Percentiles rank a stretch among this genome's conserved stretches.
phyloP scores from a whole-genome alignment of 2,113 vertebrate genomes.

The Periophthalmodon schlosseri region DNA sequence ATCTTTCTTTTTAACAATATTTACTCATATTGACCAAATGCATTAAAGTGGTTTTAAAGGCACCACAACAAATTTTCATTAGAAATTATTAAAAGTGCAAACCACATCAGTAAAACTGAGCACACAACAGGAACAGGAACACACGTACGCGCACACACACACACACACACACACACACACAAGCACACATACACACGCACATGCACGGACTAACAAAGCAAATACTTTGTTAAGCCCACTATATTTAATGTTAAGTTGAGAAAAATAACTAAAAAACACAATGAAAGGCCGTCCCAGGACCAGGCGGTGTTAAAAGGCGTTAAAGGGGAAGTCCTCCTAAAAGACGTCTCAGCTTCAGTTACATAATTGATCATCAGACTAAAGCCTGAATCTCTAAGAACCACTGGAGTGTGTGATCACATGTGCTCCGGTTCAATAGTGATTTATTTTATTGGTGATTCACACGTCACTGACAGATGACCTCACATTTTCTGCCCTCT shows the following conservation, averaged over 20 bases:
- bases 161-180: not conserved
- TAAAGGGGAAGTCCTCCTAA: not conserved
- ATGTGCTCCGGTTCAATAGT: not conserved
- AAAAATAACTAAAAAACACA: not conserved
- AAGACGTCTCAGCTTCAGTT: not conserved
- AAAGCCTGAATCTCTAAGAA: slow-evolving; percentile 5
- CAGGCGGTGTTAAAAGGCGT: not conserved
- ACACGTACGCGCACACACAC: not conserved
- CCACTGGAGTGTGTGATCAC: slow-evolving; percentile 11
- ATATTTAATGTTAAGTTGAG: not conserved
- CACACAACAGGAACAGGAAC: not conserved
- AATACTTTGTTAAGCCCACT: not conserved
- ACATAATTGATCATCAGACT: slow-evolving; percentile 14
- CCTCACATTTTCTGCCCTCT: slow-evolving; percentile 34
- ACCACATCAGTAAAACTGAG: not conserved
- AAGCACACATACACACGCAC: not conserved
- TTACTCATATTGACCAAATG: not conserved
- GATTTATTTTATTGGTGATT: slow-evolving; percentile 40
- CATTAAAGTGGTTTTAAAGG: not conserved
- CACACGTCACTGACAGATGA: slow-evolving; percentile 36
- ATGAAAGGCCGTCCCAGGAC: not conserved
- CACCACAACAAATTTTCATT: not conserved
- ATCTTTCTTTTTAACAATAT: not conserved
- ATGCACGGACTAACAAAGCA: not conserved
- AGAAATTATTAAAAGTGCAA: not conserved